phyloP scores from a whole-genome alignment of 2,797 vertebrate species.

The Gallinago solitaria region DNA sequence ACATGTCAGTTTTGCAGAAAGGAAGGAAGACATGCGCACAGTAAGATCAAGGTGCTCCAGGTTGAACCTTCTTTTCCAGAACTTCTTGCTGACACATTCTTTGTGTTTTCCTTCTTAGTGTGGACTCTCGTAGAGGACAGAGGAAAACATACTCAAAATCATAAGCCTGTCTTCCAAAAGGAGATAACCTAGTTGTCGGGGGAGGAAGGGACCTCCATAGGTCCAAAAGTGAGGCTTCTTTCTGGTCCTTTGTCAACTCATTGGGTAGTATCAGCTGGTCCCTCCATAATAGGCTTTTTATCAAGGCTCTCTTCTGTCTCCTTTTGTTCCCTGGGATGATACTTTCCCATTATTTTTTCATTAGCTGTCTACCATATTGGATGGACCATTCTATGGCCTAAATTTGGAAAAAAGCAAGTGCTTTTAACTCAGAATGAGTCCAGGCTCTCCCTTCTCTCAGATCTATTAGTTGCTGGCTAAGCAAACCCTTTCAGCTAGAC shows the following conservation, averaged over 20 bases:
- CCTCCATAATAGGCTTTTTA: background rate
- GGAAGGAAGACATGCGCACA: background rate
- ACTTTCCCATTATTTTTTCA: background rate
- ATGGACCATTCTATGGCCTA: background rate
- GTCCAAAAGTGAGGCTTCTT: background rate
- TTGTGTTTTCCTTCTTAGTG: background rate
- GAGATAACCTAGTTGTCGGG: background rate
- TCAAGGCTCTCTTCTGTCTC: background rate
- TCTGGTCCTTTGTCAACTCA: background rate
- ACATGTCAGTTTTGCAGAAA: background rate
- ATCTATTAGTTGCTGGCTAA: background rate
- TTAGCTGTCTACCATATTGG: background rate
- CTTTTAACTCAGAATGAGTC: background rate
- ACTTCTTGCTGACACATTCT: background rate
- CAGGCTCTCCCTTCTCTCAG: background rate
- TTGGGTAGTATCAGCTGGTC: background rate
- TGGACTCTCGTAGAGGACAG: background rate
- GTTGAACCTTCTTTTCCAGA: background rate
- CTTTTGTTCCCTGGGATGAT: background rate
- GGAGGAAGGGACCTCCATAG: background rate
- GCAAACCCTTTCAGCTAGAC: background rate
- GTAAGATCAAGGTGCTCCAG: background rate
- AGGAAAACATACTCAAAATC: background rate
- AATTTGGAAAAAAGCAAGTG: background rate
- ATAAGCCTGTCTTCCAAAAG: background rate